These are phyloP conservation scores for Kryptopterus vitreolus DNA, from an alignment of 2,797 vertebrate species.

Conservation along the genomic window DNA sequence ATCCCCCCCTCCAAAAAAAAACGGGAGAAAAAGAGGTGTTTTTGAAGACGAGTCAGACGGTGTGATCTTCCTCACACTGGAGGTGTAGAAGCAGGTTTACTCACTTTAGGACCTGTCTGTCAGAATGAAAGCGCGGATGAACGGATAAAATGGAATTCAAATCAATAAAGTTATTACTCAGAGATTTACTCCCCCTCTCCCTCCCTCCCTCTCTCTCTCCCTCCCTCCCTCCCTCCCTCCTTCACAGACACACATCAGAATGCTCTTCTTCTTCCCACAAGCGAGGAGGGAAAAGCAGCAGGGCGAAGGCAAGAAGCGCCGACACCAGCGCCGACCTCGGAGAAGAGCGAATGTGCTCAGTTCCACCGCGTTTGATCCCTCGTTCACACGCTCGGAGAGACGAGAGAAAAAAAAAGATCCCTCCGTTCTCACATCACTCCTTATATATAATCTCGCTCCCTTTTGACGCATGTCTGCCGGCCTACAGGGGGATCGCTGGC, in stretches of 20 bases:
- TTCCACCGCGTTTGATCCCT: conserved; percentile 18
- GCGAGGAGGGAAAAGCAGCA: conserved; percentile 3
- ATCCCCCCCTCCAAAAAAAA: too few relatives aligned
- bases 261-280: neutral
- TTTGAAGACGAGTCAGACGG: neutral
- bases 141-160: conserved; percentile 56
- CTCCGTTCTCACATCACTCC: conserved; percentile 9
- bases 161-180: conserved; percentile 59
- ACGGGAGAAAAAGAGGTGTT: neutral
- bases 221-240: neutral
- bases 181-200: conserved; percentile 22
- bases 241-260: conserved; percentile 3
- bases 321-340: conserved; percentile 1
- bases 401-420: conserved; percentile 9
- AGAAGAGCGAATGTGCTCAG: conserved; percentile 18
- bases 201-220: neutral
- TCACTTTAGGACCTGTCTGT: conserved; percentile 33
- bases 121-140: conserved; percentile 30
- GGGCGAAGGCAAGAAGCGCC: neutral
- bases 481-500: neutral
- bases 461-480: conserved; percentile 11
- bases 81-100: conserved; percentile 32
- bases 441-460: conserved; percentile 17
- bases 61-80: conserved; percentile 17
- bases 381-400: neutral